Conservation (phyloP, 2,888 invertebrate genomes). For the Campoletis raptor region DNA sequence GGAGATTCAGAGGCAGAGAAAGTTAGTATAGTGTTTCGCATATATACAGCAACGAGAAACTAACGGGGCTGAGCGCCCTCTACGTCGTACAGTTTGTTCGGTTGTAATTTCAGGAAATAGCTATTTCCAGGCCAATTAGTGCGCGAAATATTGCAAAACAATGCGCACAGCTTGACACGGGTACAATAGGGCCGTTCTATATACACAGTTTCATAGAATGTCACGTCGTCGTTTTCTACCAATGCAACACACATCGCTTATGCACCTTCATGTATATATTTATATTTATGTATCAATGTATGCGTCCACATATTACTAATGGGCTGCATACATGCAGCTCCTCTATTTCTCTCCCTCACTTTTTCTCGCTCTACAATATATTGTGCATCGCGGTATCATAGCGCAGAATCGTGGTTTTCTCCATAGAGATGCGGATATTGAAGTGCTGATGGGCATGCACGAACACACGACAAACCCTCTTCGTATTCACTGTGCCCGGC, state of each 20-base stretch:
- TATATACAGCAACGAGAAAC: slow-evolving; percentile 12
- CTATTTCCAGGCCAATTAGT: slow-evolving; percentile 81
- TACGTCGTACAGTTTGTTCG: slow-evolving; percentile 35
- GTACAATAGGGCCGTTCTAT: slow-evolving; percentile 72
- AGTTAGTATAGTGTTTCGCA: slow-evolving; percentile 17
- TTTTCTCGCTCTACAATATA: slow-evolving; percentile 22
- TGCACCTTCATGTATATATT: slow-evolving; percentile 2
- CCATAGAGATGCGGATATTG: slow-evolving; percentile 41
- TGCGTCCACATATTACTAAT: slow-evolving; percentile 9
- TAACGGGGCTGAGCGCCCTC: slow-evolving; percentile 23
- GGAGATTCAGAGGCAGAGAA: slow-evolving; percentile 3
- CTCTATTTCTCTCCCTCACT: background rate
- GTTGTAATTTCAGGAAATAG: slow-evolving; percentile 79
- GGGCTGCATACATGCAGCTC: slow-evolving; percentile 20
- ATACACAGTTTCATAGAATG: slow-evolving; percentile 62
- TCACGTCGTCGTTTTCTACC: slow-evolving; percentile 42
- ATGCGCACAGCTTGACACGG: slow-evolving; percentile 76
- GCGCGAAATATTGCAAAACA: slow-evolving; percentile 81
- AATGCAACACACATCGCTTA: slow-evolving; percentile 44
- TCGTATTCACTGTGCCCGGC: slow-evolving; percentile 32
- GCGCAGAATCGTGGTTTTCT: slow-evolving; percentile 47
- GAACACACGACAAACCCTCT: background rate
- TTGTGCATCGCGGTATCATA: slow-evolving; percentile 53
- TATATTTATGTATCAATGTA: background rate
- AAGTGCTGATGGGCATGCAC: slow-evolving; percentile 19